Conservation (phyloP, 1,140 invertebrate species). For the Hesperophylax magnus region DNA sequence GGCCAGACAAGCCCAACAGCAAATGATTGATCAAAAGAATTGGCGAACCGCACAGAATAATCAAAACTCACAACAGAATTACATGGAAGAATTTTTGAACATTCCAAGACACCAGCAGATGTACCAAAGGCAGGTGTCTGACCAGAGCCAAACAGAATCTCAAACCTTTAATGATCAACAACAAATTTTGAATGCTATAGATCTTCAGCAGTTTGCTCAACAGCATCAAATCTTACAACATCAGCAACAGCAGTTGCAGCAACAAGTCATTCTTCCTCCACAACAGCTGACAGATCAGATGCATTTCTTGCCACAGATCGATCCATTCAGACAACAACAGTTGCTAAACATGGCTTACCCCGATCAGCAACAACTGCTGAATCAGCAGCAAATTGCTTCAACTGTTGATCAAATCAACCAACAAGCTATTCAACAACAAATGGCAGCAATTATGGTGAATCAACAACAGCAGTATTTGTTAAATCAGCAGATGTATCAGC, state of each 20-base stretch:
- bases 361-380: slow-evolving; percentile 57
- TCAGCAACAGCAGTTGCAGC: slow-evolving; percentile 66
- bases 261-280: slow-evolving; percentile 45
- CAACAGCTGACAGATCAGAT: slow-evolving; percentile 40
- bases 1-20: slow-evolving; percentile 68
- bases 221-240: slow-evolving; percentile 71
- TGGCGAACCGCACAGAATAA: slow-evolving; percentile 59
- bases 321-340: slow-evolving; percentile 55
- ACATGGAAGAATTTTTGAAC: slow-evolving; percentile 53
- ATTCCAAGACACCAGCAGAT: slow-evolving; percentile 58
- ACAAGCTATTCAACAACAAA: slow-evolving; percentile 58
- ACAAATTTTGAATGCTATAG: slow-evolving; percentile 54
- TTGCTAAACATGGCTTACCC: slow-evolving; percentile 49
- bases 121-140: slow-evolving; percentile 55
- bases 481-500: slow-evolving; percentile 59
- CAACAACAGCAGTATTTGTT: slow-evolving; percentile 64
- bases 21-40: slow-evolving; percentile 66
- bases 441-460: slow-evolving; percentile 59
- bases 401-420: slow-evolving; percentile 58
- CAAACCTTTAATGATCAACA: slow-evolving; percentile 54
- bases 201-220: slow-evolving; percentile 62
- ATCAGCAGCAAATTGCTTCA: slow-evolving; percentile 47
- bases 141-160: slow-evolving; percentile 50
- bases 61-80: slow-evolving; percentile 50
- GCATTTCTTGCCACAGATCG: slow-evolving; percentile 45